These are phyloP conservation scores for Stenchaetothrips biformis DNA, from an alignment of 2,888 invertebrate genomes.

Conservation along the genomic window DNA sequence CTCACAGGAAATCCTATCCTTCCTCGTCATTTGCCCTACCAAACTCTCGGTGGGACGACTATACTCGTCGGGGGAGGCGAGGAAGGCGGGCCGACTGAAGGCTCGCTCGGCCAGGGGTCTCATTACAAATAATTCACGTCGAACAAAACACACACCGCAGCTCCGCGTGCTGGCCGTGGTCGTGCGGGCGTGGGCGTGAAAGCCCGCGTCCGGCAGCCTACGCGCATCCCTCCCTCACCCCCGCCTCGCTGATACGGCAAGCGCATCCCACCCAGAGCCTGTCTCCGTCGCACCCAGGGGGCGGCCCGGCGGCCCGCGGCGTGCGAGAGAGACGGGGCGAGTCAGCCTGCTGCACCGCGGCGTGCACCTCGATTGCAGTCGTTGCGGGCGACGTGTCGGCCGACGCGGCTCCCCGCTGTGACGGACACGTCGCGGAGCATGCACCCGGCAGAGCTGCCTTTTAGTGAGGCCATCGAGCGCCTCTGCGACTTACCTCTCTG, in stretches of 20 bases:
- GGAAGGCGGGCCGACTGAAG: background rate
- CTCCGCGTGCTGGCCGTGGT: background rate
- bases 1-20: too few species aligned
- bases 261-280: background rate
- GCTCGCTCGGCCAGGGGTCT: background rate
- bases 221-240: background rate
- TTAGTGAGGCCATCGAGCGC: too few species aligned
- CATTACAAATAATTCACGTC: conserved; percentile 25
- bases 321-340: too few species aligned
- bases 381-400: too few species aligned
- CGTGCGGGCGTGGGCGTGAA: background rate
- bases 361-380: too few species aligned
- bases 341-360: too few species aligned
- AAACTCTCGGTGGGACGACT: too few species aligned
- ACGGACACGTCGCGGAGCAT: too few species aligned
- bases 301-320: background rate
- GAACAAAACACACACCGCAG: conserved; percentile 17
- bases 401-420: too few species aligned
- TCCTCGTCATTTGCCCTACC: too few species aligned
- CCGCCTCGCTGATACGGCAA: background rate
- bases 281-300: background rate
- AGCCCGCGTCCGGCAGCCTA: background rate
- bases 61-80: background rate
- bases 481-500: background rate
- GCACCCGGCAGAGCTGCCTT: too few species aligned